Evolutionary conservation across 2,797 vertebrate genomes (phyloP).

Genomic region (Syndactyla subalaris): DNA sequence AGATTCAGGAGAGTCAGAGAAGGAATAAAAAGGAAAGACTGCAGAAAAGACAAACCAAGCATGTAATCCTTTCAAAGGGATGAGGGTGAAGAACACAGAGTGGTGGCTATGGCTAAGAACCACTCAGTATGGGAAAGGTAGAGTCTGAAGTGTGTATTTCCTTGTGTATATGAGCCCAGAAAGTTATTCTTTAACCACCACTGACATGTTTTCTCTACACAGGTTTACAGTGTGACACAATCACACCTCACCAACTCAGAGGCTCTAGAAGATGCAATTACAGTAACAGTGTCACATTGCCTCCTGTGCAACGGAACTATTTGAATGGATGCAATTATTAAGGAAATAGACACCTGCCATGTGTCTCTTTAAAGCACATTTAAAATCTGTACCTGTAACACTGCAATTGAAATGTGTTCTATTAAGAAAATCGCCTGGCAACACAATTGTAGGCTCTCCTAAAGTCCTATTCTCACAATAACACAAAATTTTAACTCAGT

Average conservation of each 20-base stretch:
- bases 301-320: not conserved
- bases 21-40: not conserved
- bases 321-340: not conserved
- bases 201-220: not conserved
- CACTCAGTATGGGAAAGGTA: not conserved
- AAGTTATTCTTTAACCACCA: not conserved
- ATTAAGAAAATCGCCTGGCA: not conserved
- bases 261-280: not conserved
- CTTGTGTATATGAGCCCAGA: not conserved
- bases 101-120: not conserved
- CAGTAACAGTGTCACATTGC: fast-evolving
- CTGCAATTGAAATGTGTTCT: not conserved
- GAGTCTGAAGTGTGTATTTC: not conserved
- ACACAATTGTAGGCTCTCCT: not conserved
- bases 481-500: not conserved
- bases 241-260: not conserved
- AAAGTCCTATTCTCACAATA: not conserved
- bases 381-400: not conserved
- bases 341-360: not conserved
- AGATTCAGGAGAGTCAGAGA: not conserved
- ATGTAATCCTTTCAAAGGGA: not conserved
- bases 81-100: not conserved
- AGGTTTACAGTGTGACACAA: not conserved
- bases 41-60: not conserved
- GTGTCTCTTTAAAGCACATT: not conserved